Evolutionary conservation across 2,888 invertebrate genomes (phyloP), one percentile per base, ranked within the genome.

Genomic region (Eupsilia transversa): DNA sequence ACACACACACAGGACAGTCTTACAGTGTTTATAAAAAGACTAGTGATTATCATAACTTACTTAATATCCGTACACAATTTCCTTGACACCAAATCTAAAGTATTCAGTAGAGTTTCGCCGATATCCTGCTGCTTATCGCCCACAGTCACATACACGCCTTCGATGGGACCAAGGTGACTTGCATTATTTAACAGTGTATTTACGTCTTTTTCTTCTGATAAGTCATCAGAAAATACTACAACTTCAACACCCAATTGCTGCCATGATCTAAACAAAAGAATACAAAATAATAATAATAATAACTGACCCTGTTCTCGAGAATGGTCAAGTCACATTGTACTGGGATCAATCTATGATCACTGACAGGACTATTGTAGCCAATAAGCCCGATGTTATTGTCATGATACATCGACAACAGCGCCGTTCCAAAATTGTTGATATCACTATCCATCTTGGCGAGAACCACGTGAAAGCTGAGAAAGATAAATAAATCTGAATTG

Each of bases 81-180:
- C 63, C 78, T 84, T 33, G 77, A 73, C 35, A 61, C 33, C 30
- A 43, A 33, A 60, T 83, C 85, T 52, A 83, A 72, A 20, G 30
- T 52, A 2, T 30, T 64, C 1, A 81, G 49, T 17, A 80, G 20
- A 14, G 20, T 20, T 52, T 80, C 75, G 14, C 49, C 49, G 17
- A 64, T 46, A 56, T 60, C 63, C 12, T 43, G 43, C 17, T 63
- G 80, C 7, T 71, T 64, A 30, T 80, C 63, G 2, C 30, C 49
- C 49, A 84, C 43, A 23, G 59, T 74, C 12, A 84, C 75, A 52
- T 82, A 82, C 17, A 82, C n/a, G 30, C 81, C 81, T 14, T 82
- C 81, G n/a, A 84, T 23, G 5, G 67, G 38, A 2, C 75, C 84
- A 27, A 65, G 17, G 23, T 46, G 33, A 46, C 27, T 46, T 12